These are phyloP conservation scores for Machimus atricapillus DNA, from an alignment of 2,888 invertebrate species.

Conservation along the genomic window DNA sequence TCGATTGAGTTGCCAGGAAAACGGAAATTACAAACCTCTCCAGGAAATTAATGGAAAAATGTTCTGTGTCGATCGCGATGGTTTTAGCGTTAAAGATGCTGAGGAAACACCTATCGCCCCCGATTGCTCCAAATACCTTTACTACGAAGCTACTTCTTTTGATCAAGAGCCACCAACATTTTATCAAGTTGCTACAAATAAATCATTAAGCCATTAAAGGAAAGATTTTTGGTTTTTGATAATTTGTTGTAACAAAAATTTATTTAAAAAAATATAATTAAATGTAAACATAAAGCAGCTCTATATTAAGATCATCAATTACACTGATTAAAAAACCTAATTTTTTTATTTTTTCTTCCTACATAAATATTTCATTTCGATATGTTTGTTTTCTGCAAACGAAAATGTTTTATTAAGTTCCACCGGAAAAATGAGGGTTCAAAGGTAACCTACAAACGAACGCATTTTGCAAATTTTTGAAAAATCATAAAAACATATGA, in stretches of 20 bases:
- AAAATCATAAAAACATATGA: too few relatives aligned
- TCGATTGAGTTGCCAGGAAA: constrained; percentile 64
- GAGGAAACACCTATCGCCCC: constrained; percentile 40
- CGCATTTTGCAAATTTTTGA: too few relatives aligned
- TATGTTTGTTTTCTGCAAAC: too few relatives aligned
- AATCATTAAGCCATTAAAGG: background rate
- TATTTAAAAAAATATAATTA: background rate
- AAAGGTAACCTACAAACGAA: too few relatives aligned
- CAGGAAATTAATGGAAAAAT: constrained; percentile 65
- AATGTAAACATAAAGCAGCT: too few relatives aligned
- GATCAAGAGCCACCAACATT: background rate
- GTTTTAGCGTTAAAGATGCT: constrained; percentile 62
- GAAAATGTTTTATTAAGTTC: too few relatives aligned
- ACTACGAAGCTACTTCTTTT: constrained; percentile 45
- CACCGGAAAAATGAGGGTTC: too few relatives aligned
- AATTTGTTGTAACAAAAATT: background rate
- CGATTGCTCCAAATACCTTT: constrained; percentile 47
- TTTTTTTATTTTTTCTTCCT: too few relatives aligned
- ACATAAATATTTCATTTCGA: too few relatives aligned
- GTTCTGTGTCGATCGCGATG: constrained; percentile 71
- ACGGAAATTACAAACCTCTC: constrained; percentile 68
- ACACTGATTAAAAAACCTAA: too few relatives aligned
- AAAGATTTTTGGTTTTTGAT: background rate
- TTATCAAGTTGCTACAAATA: background rate
- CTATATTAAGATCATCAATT: too few relatives aligned